A percentile compares a stretch with the other conserved stretches of the same genome.
Evolutionary conservation across 2,797 vertebrate genomes (phyloP).

Genomic region (Rallus crepitans): DNA sequence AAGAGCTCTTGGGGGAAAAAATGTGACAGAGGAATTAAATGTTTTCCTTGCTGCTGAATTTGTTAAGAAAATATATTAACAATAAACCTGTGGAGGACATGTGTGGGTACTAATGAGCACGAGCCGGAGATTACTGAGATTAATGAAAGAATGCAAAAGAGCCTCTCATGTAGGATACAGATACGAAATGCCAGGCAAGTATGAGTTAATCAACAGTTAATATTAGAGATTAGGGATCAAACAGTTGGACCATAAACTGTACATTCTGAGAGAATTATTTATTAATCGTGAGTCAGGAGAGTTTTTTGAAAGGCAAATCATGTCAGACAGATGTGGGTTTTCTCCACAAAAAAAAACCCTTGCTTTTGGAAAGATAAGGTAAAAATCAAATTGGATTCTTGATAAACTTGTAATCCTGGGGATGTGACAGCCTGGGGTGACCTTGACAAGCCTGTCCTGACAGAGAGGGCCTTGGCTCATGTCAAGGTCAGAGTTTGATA

Average conservation of each 20-base stretch:
- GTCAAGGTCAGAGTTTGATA: not conserved
- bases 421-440: not conserved
- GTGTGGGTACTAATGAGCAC: not conserved
- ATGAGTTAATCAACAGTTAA: conserved; percentile 40
- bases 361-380: not conserved
- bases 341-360: not conserved
- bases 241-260: conserved; percentile 25
- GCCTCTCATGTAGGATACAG: not conserved
- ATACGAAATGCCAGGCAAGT: not conserved
- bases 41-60: conserved; percentile 5
- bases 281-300: conserved; percentile 51
- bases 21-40: not conserved
- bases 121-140: not conserved
- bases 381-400: not conserved
- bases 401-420: not conserved
- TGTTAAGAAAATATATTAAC: conserved; percentile 11
- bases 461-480: not conserved
- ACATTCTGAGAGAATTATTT: conserved; percentile 60
- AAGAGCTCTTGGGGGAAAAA: not conserved
- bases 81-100: not conserved
- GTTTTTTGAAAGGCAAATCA: conserved; percentile 43
- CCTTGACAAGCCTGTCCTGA: not conserved
- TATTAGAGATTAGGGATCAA: conserved; percentile 35
- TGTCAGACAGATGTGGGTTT: not conserved
- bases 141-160: not conserved